phyloP scores from a whole-genome alignment of 2,888 invertebrate species.

The Sylvicola fuscatus region DNA sequence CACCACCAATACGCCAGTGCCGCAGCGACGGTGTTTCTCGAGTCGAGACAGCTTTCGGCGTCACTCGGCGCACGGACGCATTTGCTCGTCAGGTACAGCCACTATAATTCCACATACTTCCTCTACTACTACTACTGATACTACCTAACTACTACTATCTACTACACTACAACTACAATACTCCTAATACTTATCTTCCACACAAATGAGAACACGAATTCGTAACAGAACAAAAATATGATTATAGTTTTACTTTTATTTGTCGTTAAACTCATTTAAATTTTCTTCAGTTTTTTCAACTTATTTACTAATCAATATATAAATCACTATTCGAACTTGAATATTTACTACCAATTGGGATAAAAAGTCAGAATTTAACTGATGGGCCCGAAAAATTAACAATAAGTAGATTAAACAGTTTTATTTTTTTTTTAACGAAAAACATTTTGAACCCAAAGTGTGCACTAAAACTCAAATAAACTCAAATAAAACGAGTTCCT shows the following conservation, averaged over 20 bases:
- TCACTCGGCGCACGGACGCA: constrained; percentile 27
- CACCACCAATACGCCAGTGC: constrained; percentile 6
- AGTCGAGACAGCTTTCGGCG: constrained; percentile 22
- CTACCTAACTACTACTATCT: neutral
- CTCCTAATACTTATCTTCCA: neutral
- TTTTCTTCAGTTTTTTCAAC: neutral
- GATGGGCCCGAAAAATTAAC: too few species aligned
- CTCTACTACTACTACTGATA: neutral
- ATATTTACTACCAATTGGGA: too few species aligned
- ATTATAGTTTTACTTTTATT: neutral
- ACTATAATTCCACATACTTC: neutral
- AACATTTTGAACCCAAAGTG: too few species aligned
- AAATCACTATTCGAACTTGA: too few species aligned
- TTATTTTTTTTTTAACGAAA: too few species aligned
- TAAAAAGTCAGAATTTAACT: too few species aligned
- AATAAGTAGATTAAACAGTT: too few species aligned
- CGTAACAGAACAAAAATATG: neutral
- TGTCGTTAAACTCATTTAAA: neutral
- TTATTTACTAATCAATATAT: too few species aligned
- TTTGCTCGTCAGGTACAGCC: constrained; percentile 17
- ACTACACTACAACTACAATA: neutral
- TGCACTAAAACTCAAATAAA: too few species aligned
- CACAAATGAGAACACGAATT: constrained; percentile 1
- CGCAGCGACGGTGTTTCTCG: constrained; percentile 5
- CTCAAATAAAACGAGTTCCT: too few species aligned